Base-by-base conservation (phyloP, 2,113 vertebrate species). In the Gavialis gangeticus region DNA sequence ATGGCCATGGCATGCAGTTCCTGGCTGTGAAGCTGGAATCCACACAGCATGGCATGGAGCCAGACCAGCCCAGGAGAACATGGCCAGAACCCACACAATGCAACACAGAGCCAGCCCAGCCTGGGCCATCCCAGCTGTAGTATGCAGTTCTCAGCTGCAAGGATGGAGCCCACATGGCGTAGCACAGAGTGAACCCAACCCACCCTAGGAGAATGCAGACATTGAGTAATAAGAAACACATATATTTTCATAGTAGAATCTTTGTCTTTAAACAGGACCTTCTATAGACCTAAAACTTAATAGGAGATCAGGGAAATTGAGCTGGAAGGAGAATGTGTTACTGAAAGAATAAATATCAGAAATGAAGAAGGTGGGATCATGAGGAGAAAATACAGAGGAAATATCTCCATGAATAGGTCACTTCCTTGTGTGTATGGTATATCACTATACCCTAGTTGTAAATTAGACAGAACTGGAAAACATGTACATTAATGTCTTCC, bases 311-410 rank as follows among this genome's bases (percentile, higher is more conserved):
- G n/a, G 64, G n/a, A 67, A 30, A 67, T 15, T 10, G 4, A 18
- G 34, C 18, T 71, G 3, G 30, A 12, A 37, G 30, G 19, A 71
- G 34, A 67, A 67, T 30, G 27, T 46, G 46, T 46, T 46, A 46
- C 46, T 46, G 46, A 46, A 30, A 69, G n/a, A 34, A 10, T 30
- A 19, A 17, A 30, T 17, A 69, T 9, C 46, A 34, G 66, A 69
- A 80, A 34, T 3, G 3, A 25, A 2, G 7, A 57, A 83, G 10
- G 2, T 59, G 22, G 5, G 15, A n/a, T 37, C 54, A 34, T 0
- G 0, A 1, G 0, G 64, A 7, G 25, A 80, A 3, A 84, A 5
- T 82, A 62, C 3, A 73, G 13, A 75, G 75, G 3, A 2, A n/a
- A 30, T 19, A 15, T 34, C 63, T 93, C 3, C 13, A 81, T 59